phyloP scores from a whole-genome alignment of 2,888 invertebrate species.

The Sylvicola cinctus region DNA sequence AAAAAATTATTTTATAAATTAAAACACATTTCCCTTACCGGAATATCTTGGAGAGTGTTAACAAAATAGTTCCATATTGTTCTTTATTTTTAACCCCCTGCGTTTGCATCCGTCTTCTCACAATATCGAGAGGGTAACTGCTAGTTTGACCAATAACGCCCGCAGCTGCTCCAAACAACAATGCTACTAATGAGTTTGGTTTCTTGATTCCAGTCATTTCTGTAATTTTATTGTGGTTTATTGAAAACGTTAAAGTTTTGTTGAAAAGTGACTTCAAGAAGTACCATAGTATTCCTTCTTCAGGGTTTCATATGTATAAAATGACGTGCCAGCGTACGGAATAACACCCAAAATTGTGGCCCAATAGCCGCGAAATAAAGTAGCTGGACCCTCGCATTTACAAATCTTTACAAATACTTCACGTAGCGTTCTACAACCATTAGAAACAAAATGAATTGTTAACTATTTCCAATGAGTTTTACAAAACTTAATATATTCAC shows the following conservation, averaged over 20 bases:
- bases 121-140: slow-evolving; percentile 91
- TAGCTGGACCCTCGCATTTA: slow-evolving; percentile 50
- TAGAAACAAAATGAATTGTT: not conserved
- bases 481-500: too few relatives aligned
- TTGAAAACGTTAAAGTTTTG: not conserved
- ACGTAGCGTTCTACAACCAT: slow-evolving; percentile 20
- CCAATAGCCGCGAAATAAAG: slow-evolving; percentile 69
- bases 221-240: slow-evolving; percentile 11
- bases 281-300: slow-evolving; percentile 61
- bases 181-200: slow-evolving; percentile 37
- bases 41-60: slow-evolving; percentile 48
- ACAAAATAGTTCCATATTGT: slow-evolving; percentile 39
- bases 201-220: slow-evolving; percentile 25
- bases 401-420: slow-evolving; percentile 50
- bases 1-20: not conserved
- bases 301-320: slow-evolving; percentile 90
- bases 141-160: slow-evolving; percentile 87
- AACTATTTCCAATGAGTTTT: too few relatives aligned
- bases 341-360: slow-evolving; percentile 87
- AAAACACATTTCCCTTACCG: slow-evolving; percentile 27
- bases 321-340: slow-evolving; percentile 92
- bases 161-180: slow-evolving; percentile 74
- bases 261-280: slow-evolving; percentile 7
- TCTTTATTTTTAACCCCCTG: slow-evolving; percentile 25
- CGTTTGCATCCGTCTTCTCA: slow-evolving; percentile 42